phyloP scores from a whole-genome alignment of 1,140 invertebrate species.

The Lethrus apterus region DNA sequence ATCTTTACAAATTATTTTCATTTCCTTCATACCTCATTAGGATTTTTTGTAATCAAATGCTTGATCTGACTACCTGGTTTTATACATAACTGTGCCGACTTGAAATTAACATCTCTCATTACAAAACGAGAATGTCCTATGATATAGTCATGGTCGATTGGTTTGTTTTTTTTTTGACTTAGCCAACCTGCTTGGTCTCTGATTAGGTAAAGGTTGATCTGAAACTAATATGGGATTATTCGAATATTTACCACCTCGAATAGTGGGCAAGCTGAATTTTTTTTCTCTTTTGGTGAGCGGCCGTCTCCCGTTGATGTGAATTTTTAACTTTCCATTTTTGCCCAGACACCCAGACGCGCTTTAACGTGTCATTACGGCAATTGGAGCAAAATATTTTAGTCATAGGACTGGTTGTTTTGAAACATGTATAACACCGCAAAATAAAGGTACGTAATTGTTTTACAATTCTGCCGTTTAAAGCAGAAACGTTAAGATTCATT shows the following conservation, averaged over 20 bases:
- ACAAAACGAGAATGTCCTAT: conserved; percentile 79
- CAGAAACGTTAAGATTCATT: conserved; percentile 84
- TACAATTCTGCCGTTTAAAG: conserved; percentile 82
- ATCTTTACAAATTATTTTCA: conserved; percentile 36
- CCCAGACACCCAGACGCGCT: conserved; percentile 83
- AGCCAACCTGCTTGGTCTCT: conserved; percentile 69
- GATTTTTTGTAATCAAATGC: conserved; percentile 77
- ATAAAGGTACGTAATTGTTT: conserved; percentile 85
- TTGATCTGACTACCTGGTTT: conserved; percentile 52
- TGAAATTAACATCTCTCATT: conserved; percentile 82
- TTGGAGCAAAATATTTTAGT: conserved; percentile 88
- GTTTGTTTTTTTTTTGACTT: conserved; percentile 69
- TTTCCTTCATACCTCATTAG: conserved; percentile 61
- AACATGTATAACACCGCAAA: conserved; percentile 87
- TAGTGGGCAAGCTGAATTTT: conserved; percentile 75
- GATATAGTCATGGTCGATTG: conserved; percentile 80
- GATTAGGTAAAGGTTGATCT: conserved; percentile 82
- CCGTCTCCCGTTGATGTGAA: conserved; percentile 78
- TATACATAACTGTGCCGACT: conserved; percentile 77
- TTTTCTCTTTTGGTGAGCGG: conserved; percentile 78
- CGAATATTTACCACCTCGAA: conserved; percentile 87
- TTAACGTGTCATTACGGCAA: conserved; percentile 91
- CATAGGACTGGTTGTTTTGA: conserved; percentile 84
- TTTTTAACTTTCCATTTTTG: conserved; percentile 76
- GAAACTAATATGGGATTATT: conserved; percentile 81